Evolutionary conservation across 2,797 vertebrate species (phyloP).

Genomic region (Protonibea diacanthus): DNA sequence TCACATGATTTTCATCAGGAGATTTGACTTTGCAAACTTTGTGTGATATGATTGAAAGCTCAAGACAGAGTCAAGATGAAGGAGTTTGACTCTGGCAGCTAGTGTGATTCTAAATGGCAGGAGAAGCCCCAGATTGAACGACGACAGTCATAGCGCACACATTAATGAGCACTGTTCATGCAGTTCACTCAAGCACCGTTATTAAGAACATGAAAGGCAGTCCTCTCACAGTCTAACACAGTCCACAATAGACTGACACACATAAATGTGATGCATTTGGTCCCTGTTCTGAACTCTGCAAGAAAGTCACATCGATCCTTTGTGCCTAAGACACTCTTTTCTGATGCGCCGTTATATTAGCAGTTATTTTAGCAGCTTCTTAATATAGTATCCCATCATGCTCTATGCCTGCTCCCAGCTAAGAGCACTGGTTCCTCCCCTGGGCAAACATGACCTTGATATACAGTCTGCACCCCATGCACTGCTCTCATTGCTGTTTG

Average conservation of each 20-base stretch:
- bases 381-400: conserved; percentile 69
- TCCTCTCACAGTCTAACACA: not conserved
- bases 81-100: not conserved
- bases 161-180: not conserved
- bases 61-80: not conserved
- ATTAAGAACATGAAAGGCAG: not conserved
- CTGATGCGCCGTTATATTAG: conserved; percentile 38
- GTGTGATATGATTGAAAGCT: not conserved
- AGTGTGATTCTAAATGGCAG: not conserved
- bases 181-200: not conserved
- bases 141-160: not conserved
- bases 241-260: not conserved
- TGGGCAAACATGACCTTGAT: conserved; percentile 76
- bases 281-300: not conserved
- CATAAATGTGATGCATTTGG: not conserved
- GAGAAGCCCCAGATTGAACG: no score
- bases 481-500: conserved; percentile 59
- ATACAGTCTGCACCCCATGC: conserved; percentile 52
- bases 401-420: conserved; percentile 56
- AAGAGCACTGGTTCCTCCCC: conserved; percentile 64
- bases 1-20: not conserved
- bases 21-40: not conserved
- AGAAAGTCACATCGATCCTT: conserved; percentile 12
- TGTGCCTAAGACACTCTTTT: conserved; percentile 16
- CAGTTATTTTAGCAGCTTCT: conserved; percentile 59